A percentile compares a stretch with the other conserved stretches of the same genome.
These are phyloP conservation scores for Apostichopus japonicus DNA, from an alignment of 35 echinoderm and acorn worm species.

Conservation along the genomic window DNA sequence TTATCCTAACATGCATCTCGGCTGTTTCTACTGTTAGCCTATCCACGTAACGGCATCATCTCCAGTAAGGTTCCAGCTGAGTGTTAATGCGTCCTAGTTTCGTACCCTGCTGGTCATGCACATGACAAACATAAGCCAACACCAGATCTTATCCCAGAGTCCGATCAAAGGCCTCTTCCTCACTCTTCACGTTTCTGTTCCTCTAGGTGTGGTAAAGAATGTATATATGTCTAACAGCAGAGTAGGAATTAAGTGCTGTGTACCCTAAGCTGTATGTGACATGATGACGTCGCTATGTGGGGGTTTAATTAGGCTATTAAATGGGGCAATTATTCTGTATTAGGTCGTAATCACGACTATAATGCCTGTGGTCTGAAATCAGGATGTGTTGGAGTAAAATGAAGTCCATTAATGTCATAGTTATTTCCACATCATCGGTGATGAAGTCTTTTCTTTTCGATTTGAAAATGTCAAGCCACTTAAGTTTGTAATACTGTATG, in stretches of 20 bases:
- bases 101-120: background rate
- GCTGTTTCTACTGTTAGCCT: no score
- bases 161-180: background rate
- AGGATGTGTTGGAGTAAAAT: background rate
- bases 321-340: background rate
- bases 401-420: background rate
- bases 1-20: no score
- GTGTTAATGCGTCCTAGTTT: background rate
- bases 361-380: background rate
- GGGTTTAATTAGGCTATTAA: conserved; percentile 1
- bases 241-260: background rate
- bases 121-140: background rate
- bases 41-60: background rate
- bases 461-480: background rate
- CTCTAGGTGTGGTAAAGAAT: no score
- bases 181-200: no score
- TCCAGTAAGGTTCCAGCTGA: background rate
- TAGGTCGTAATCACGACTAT: background rate
- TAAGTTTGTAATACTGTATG: background rate
- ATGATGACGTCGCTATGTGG: background rate
- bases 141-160: background rate
- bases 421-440: background rate
- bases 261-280: no score
- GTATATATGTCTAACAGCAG: background rate
- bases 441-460: background rate